Evolutionary conservation across 2,797 vertebrate species (phyloP), one percentile per base, ranked within the genome.

Genomic region (Malacoctenus gilli): DNA sequence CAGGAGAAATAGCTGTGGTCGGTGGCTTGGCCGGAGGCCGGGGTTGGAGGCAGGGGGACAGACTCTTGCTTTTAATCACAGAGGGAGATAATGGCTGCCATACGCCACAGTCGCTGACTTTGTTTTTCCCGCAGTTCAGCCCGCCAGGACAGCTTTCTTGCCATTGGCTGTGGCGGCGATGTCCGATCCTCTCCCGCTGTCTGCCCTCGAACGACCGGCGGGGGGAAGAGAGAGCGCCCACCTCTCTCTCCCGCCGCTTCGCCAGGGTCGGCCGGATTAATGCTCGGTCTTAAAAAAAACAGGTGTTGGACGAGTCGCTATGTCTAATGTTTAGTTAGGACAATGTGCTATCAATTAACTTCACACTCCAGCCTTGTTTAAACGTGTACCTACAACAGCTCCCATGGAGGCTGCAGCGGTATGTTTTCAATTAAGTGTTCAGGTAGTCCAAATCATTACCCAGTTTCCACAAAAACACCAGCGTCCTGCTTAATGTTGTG

Each of bases 51-150:
- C 64, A 49, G 25, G 51, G 61, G 59, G 68, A 91, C 82, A 87
- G 87, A 88, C 73, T 93, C 2, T 68, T 86, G 39, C 85, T 93
- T 94, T 94, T 94, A 92, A 95, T 94, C 78, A 82, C 93, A 92
- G 59, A 77, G 61, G 73, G 73, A 87, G 84, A 89, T 94, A 94
- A 94, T 94, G 64, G 36, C 82, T 91, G 88, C 90, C 93, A 95
- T 87, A 91, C 73, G 73, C 64, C 59, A 63, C 72, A 35, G 67
- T 83, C 68, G 70, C 69, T 74, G 71, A 62, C 73, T 83, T 82
- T 79, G 68, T 74, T 90, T 82, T 92, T 80, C 74, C 80, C 70
- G 62, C 35, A 59, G 55, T 70, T 60, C 23, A 54, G 53, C 48
- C 23, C 62, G 13, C 75, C 25, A 40, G 23, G 61, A 57, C 44